Evolutionary conservation across 2,797 vertebrate genomes (phyloP), one percentile per base, ranked within the genome.

Genomic region (Gila robusta): DNA sequence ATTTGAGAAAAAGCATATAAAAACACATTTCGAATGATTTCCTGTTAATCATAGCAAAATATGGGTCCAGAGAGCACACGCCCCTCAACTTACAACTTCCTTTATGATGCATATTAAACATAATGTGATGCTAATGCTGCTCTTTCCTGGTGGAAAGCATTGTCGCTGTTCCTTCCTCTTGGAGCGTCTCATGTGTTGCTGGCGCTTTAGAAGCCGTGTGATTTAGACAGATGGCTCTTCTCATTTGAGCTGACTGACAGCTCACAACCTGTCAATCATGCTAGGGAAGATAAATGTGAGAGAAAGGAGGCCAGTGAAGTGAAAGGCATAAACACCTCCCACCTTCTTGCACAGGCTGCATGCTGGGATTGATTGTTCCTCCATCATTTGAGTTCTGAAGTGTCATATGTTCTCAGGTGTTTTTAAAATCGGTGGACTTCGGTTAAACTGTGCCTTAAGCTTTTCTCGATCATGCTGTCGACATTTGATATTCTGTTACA

Each of bases 251-350:
- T 88, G 88, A 87, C 86, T 86, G 84, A 90, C 86, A 85, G 84
- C 76, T 83, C 70, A n/a, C n/a, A 70, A 77, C 41, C 86, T 86
- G 88, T 85, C 89, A 88, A 82, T 89, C 88, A 85, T 81, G 59
- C 32, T 32, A 47, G 41, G 7, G 54, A 83, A 78, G 84, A 89
- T 82, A 12, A 86, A 82, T 76, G 71, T 81, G 79, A 74, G 47
- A 77, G 26, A 67, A 81, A 64, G 47, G 44, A 67, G 67, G 67
- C 49, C 62, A 52, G 26, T 52, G 71, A 86, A 76, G 79, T 23
- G 79, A 72, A 67, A 26, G 37, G 35, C 23, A 49, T 23, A 37
- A 47, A 47, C 41, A 69, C 82, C 44, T 87, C n/a, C 47, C 70
- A 67, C 73, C 74, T 37, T 39, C 44, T 35, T 49, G 64, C 35